Evolutionary conservation across 2,888 invertebrate species (phyloP), one percentile per base, ranked within the genome.

Genomic region (Microdon myrmicae): DNA sequence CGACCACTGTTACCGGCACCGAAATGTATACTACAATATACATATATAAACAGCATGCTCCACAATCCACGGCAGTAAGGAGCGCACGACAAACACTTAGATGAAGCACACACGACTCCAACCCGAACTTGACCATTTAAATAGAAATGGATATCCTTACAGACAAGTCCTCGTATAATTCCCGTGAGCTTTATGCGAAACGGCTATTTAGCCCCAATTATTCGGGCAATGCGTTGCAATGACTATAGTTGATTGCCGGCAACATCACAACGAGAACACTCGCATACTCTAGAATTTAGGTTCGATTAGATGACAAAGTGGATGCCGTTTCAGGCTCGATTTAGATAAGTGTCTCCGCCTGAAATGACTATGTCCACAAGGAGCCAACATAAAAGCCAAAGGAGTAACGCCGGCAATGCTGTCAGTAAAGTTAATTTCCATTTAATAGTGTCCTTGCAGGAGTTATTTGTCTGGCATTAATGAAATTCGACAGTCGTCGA

Each of bases 171-270:
- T 23, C 10, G 43, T 35, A 22, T 14, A 31, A 37, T 48, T 41
- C 35, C 51, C 41, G 34, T 35, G 39, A 39, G 45, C 56, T 45
- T 56, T 49, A 56, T 61, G 41, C 31, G 44, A 64, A 51, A 58
- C 45, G 58, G 37, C 64, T 58, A 64, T 58, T 64, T 58, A 58
- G 58, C 64, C 64, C 47, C 64, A 64, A 58, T 64, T 58, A 64
- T 58, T 64, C 47, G 58, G 45, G 47, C 58, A 64, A 64, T 64
- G 64, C 64, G 31, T 56, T 56, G 49, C 41, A 45, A 45, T 45
- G 56, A 37, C 35, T 49, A 45, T 45, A 22, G 35, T 25, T 51
- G 35, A 56, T 64, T 55, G 55, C 44, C 56, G n/a, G n/a, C 41
- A 20, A 25, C 49, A 35, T 56, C 41, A 51, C 16, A 47, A 38